Conservation (phyloP, 2,797 vertebrate species). For the Chelidonichthys spinosus region DNA sequence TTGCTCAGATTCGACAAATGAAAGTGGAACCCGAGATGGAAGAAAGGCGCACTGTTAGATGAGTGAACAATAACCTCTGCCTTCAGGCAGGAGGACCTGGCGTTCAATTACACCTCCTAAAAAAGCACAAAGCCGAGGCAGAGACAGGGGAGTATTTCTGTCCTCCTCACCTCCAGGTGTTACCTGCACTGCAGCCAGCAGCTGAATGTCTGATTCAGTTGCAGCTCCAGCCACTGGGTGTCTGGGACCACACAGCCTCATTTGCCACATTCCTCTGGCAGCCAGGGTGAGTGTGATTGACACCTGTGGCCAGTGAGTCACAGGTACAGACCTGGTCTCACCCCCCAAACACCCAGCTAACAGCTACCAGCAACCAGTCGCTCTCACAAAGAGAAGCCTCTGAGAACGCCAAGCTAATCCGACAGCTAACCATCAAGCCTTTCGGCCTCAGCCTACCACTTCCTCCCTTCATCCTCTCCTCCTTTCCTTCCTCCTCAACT, state of each 20-base stretch:
- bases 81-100: constrained; percentile 54
- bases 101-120: constrained; percentile 44
- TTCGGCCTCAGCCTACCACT: background rate
- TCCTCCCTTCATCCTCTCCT: background rate
- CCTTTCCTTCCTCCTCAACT: background rate
- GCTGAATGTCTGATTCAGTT: constrained; percentile 45
- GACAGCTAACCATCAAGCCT: constrained; percentile 40
- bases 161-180: constrained; percentile 55
- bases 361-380: constrained; percentile 14
- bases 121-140: constrained; percentile 40
- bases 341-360: constrained; percentile 7
- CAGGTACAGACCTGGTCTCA: constrained; percentile 48
- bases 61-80: constrained; percentile 66
- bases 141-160: constrained; percentile 43
- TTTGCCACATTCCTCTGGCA: constrained; percentile 70
- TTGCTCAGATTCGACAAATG: background rate
- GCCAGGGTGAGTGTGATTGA: constrained; percentile 60
- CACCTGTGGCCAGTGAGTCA: constrained; percentile 77
- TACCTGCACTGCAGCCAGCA: constrained; percentile 38
- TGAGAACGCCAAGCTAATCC: constrained; percentile 48
- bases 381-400: constrained; percentile 55
- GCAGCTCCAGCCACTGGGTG: constrained; percentile 24
- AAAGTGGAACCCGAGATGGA: constrained; percentile 59
- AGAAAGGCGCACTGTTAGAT: constrained; percentile 42
- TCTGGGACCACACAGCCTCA: constrained; percentile 65